A percentile compares a stretch with the other conserved stretches of the same genome.
These are phyloP conservation scores for Myioborus miniatus DNA, from an alignment of 2,797 vertebrate species.

Conservation along the genomic window DNA sequence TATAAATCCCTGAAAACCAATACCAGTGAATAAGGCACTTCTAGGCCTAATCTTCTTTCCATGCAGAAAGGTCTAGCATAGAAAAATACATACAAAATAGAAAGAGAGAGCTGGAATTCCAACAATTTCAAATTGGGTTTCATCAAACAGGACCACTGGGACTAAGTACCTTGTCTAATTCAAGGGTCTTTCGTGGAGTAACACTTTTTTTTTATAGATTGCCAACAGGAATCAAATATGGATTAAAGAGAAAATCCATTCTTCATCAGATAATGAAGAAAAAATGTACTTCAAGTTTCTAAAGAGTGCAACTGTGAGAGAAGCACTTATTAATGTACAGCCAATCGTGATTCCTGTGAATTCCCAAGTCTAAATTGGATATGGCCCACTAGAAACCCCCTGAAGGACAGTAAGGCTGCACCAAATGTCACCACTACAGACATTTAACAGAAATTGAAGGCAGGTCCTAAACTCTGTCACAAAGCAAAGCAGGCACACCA, in stretches of 20 bases:
- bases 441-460: not conserved
- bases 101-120: not conserved
- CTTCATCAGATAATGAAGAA: not conserved
- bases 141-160: not conserved
- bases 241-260: not conserved
- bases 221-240: not conserved
- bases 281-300: not conserved
- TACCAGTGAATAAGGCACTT: not conserved
- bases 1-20: not conserved
- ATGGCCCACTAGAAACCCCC: not conserved
- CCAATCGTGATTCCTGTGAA: not conserved
- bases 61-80: not conserved
- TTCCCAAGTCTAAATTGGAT: not conserved
- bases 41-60: not conserved
- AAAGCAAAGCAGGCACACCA: not conserved
- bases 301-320: not conserved
- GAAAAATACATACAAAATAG: not conserved
- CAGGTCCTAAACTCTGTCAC: not conserved
- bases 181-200: not conserved
- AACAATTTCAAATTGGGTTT: not conserved
- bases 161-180: not conserved
- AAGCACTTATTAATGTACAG: not conserved
- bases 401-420: not conserved
- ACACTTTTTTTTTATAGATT: not conserved
- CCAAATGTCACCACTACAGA: not conserved